phyloP scores from a whole-genome alignment of 2,113 vertebrate genomes.

The Prunella himalayana region DNA sequence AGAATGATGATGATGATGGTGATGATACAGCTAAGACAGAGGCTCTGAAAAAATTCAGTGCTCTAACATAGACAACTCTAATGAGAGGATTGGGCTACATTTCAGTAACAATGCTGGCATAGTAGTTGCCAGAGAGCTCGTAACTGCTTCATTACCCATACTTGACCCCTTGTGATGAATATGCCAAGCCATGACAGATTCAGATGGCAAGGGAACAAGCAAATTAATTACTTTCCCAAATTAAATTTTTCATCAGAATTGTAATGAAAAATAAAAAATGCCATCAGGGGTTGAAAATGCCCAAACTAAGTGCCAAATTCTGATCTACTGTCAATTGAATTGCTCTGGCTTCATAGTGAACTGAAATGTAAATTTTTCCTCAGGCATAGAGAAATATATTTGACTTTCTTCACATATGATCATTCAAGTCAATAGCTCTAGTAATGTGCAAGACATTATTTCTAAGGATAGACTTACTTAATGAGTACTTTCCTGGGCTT shows the following conservation, averaged over 20 bases:
- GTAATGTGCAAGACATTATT: not conserved
- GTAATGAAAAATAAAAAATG: conserved; percentile 47
- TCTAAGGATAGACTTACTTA: not conserved
- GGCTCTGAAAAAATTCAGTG: not conserved
- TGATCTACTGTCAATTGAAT: not conserved
- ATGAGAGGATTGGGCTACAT: not conserved
- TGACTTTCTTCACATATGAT: not conserved
- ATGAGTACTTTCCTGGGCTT: not conserved
- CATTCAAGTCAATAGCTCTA: not conserved
- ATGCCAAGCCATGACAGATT: not conserved
- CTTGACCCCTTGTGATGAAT: conserved; percentile 29
- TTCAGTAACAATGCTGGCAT: not conserved
- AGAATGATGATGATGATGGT: not conserved
- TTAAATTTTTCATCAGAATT: conserved; percentile 27
- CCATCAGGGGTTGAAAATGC: not conserved
- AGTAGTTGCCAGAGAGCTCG: not conserved
- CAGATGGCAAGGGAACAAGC: conserved; percentile 30
- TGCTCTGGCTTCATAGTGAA: not conserved
- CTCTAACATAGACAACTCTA: not conserved
- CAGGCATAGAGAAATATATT: not conserved
- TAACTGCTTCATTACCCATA: conserved; percentile 44
- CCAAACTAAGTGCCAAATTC: not conserved
- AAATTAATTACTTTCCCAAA: conserved; percentile 38
- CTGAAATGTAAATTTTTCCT: not conserved
- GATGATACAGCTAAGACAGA: not conserved